Base-by-base conservation (phyloP, 2,113 vertebrate genomes). In the Podarcis raffonei region DNA sequence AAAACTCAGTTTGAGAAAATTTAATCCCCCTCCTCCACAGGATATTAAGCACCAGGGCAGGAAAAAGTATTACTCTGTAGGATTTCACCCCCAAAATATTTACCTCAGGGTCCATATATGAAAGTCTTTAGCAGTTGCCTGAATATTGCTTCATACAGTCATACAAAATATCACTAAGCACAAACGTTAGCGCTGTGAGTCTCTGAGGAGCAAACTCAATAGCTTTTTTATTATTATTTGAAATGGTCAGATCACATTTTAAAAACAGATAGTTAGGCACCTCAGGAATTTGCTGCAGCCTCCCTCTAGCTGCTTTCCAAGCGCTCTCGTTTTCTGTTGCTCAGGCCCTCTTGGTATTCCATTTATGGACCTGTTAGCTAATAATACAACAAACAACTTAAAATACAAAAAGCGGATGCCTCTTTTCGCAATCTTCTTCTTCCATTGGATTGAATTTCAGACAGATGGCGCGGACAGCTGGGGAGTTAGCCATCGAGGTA, bases 381-480 rank as follows among this genome's bases (percentile, higher is more conserved):
- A 59, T 86, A 90, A 66, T 35, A 87, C 13, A 20, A 84, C 37
- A 85, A 92, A 82, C 2, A 88, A n/a, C 16, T 82, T 12, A 83
- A 85, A 92, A 89, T 57, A 90, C 2, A 90, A 42, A 53, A 76
- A 69, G 59, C 3, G 3, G 62, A 35, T 72, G 4, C 27, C 20
- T 90, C 86, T 95, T 94, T 91, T 69, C 89, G 80, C 84, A 89
- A 92, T 74, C 83, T 95, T 77, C 89, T 85, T 62, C 88, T 95
- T 93, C 84, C 65, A 2, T 65, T 53, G 74, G 79, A 66, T 84
- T 93, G 25, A 37, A 75, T 93, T 95, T 95, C 89, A 87, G 89
- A 92, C 90, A 96, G 94, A 96, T 90, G 92, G 92, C 69, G 85
- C 53, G 93, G 85, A 77, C 76, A 92, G 85, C 78, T 90, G 91